These are phyloP conservation scores for Micronycteris hirsuta DNA, from an alignment of 2,113 vertebrate species.

Conservation along the genomic window DNA sequence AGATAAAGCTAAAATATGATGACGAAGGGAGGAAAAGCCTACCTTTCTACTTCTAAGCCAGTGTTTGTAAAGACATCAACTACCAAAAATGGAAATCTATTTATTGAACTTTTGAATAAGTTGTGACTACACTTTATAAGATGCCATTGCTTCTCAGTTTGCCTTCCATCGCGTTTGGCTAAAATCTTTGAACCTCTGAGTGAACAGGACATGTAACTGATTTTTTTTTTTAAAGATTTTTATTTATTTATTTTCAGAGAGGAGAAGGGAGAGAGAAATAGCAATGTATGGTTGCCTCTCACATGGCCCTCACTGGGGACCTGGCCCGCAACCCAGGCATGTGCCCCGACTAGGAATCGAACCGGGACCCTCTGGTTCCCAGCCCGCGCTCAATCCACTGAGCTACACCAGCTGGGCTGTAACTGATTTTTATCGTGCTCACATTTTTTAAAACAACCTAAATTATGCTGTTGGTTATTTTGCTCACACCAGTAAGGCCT, in stretches of 20 bases:
- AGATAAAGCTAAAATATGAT: slow-evolving; percentile 75
- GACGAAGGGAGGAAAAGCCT: neutral
- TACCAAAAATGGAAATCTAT: neutral
- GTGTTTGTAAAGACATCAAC: neutral
- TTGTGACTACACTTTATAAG: neutral
- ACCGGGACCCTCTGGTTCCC: no score
- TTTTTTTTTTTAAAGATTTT: no score
- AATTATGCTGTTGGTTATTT: neutral
- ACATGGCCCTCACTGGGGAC: no score
- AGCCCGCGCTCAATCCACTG: no score
- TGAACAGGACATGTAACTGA: neutral
- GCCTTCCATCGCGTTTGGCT: neutral
- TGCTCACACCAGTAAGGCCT: neutral
- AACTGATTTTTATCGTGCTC: neutral
- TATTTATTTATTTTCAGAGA: no score
- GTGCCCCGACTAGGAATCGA: no score
- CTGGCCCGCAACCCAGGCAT: no score
- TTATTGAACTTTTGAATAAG: neutral
- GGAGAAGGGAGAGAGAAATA: no score
- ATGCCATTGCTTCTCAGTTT: neutral
- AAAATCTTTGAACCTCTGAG: neutral
- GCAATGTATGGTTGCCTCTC: no score
- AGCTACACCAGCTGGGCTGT: no score
- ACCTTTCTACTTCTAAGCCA: neutral
- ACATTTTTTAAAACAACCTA: neutral